These are phyloP conservation scores for Teinopalpus imperialis DNA, from an alignment of 2,888 invertebrate species.

Conservation along the genomic window DNA sequence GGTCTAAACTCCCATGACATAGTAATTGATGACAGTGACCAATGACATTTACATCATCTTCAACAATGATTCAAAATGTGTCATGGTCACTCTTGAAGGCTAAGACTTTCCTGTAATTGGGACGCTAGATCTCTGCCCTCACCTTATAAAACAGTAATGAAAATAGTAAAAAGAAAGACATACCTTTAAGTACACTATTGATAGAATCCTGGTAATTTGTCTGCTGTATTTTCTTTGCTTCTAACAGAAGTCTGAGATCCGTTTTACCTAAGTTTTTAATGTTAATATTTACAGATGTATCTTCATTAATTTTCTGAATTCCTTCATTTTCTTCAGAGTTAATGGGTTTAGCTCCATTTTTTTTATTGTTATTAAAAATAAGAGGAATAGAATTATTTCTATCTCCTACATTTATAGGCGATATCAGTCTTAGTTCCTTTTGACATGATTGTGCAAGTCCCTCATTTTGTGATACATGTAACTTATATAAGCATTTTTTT, in stretches of 20 bases:
- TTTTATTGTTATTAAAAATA: neutral
- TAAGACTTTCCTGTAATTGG: too few species aligned
- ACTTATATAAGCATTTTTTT: too few species aligned
- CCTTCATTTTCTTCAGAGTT: neutral
- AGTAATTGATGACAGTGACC: too few species aligned
- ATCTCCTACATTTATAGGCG: neutral
- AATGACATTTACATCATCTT: too few species aligned
- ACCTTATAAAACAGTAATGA: too few species aligned
- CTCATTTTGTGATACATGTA: too few species aligned
- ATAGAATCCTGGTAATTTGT: neutral
- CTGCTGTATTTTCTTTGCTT: constrained; percentile 17
- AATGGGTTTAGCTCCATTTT: neutral
- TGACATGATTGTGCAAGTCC: neutral
- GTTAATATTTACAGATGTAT: neutral
- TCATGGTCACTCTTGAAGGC: too few species aligned
- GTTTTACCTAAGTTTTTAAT: neutral
- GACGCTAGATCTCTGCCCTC: too few species aligned
- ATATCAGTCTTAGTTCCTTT: neutral
- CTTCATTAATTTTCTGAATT: neutral
- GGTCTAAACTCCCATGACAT: too few species aligned
- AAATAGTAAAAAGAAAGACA: too few species aligned
- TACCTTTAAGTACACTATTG: constrained; percentile 1
- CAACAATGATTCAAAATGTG: too few species aligned
- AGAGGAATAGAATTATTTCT: neutral
- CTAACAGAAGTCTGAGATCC: constrained; percentile 4